Evolutionary conservation across 2,113 vertebrate genomes (phyloP).

Genomic region (Hippocampus guttulatus): DNA sequence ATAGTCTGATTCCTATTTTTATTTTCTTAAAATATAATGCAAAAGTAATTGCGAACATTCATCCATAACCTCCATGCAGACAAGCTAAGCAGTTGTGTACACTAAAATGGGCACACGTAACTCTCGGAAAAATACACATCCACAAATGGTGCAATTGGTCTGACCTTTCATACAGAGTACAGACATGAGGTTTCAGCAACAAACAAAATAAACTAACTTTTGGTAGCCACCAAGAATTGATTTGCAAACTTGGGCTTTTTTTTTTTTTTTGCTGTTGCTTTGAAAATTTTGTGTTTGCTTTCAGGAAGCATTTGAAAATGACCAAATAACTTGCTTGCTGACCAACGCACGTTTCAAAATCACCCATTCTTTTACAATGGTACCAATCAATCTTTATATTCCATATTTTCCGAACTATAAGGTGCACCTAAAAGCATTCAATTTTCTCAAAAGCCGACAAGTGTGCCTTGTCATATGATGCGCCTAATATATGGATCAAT

Average conservation of each 20-base stretch:
- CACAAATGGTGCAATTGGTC: neutral
- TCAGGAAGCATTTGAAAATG: neutral
- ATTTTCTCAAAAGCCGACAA: too few relatives aligned
- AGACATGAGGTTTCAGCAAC: neutral
- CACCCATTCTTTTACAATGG: neutral
- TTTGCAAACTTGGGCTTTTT: neutral
- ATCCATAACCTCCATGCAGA: neutral
- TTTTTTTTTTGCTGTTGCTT: neutral
- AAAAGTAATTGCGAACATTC: neutral
- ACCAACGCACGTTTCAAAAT: neutral
- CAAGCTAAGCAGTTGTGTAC: neutral
- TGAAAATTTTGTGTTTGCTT: neutral
- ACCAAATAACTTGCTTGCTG: neutral
- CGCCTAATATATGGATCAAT: too few relatives aligned
- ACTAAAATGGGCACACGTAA: neutral
- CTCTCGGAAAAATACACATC: neutral
- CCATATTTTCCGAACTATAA: too few relatives aligned
- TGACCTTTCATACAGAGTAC: neutral
- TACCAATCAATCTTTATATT: too few relatives aligned
- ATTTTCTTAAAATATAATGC: neutral
- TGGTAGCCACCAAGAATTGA: neutral
- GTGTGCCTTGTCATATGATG: too few relatives aligned
- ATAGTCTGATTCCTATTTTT: neutral
- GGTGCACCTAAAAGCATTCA: too few relatives aligned
- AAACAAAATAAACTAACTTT: slow-evolving; percentile 2